Base-by-base conservation (phyloP, 2,888 invertebrate species). In the Matsumyia berberina region DNA sequence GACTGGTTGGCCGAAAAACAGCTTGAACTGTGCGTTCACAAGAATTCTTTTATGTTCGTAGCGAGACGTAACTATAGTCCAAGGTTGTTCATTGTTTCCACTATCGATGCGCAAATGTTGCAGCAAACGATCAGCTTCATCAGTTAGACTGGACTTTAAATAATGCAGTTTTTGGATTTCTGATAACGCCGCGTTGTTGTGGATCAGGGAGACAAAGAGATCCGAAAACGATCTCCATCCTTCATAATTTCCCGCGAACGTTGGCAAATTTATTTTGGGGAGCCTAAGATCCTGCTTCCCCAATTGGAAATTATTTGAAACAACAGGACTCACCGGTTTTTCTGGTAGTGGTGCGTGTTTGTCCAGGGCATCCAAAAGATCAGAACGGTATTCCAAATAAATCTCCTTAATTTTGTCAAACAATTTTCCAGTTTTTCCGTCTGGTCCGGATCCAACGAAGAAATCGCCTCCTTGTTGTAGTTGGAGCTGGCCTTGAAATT, bases 31-130 rank as follows among this genome's bases (percentile, higher is more conserved):
- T 6, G 49, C 35, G 29, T 12, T 70, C 4, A 70, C 58, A 6
- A 70, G 44, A 58, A 37, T 46, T 6, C 69, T 33, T n/a, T 49
- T 70, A 8, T 70, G 70, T 8, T 70, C 70, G 9, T 57, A 58
- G n/a, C 58, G 70, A 12, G 70, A 15, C 5, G 24, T 49, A 19
- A 58, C 9, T 6, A 58, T 70, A 37, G 44, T 31, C 69, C 69
- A 69, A 0, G 67, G 42, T 15, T 37, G 42, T 15, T 55, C 31
- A 39, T 67, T 55, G 31, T 44, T 69, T 4, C 31, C 44, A 6
- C 44, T 69, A 44, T 57, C 24, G n/a, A 66, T 35, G 5, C 49
- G 49, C 0, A 66, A 37, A 37, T 51, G 37, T 12, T 66, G 24
- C 17, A 66, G 29, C 7, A 51, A 51, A 1, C 6, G 15, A 2